Evolutionary conservation across 2,888 invertebrate genomes (phyloP).

Genomic region (Microctonus brassicae): DNA sequence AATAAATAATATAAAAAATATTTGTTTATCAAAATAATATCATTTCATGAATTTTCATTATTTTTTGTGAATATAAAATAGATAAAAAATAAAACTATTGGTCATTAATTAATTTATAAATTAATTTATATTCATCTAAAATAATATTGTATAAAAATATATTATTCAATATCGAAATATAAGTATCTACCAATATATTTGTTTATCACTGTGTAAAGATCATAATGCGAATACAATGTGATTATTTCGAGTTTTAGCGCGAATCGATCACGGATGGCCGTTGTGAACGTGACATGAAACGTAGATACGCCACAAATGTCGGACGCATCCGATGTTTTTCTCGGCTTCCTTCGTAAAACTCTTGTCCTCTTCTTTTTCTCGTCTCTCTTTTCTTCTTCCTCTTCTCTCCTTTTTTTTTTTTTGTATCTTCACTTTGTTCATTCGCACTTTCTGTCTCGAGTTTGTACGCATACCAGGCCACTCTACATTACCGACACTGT

Average conservation of each 20-base stretch:
- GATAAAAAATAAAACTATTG: not conserved
- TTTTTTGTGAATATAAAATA: not conserved
- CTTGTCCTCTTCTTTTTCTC: constrained; percentile 25
- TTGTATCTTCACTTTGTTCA: not conserved
- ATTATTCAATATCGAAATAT: too few relatives aligned
- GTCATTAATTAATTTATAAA: too few relatives aligned
- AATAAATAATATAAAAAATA: not conserved
- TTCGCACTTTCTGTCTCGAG: constrained; percentile 17
- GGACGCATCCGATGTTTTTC: constrained; percentile 37
- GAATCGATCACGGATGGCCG: constrained; percentile 40
- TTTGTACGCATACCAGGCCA: constrained; percentile 36
- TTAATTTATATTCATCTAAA: too few relatives aligned
- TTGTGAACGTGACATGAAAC: constrained; percentile 41
- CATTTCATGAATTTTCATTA: not conserved
- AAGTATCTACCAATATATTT: not conserved
- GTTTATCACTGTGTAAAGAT: not conserved
- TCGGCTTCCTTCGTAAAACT: constrained; percentile 2
- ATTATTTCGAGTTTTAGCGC: constrained; percentile 16
- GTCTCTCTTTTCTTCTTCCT: constrained; percentile 9
- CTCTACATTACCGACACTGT: constrained; percentile 38
- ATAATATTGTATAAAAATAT: too few relatives aligned
- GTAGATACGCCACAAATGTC: constrained; percentile 21
- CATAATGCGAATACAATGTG: not conserved
- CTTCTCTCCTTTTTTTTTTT: not conserved
- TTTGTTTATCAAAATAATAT: not conserved